These are phyloP conservation scores for Petrophora chlorosata DNA, from an alignment of 2,888 invertebrate species.

Conservation along the genomic window DNA sequence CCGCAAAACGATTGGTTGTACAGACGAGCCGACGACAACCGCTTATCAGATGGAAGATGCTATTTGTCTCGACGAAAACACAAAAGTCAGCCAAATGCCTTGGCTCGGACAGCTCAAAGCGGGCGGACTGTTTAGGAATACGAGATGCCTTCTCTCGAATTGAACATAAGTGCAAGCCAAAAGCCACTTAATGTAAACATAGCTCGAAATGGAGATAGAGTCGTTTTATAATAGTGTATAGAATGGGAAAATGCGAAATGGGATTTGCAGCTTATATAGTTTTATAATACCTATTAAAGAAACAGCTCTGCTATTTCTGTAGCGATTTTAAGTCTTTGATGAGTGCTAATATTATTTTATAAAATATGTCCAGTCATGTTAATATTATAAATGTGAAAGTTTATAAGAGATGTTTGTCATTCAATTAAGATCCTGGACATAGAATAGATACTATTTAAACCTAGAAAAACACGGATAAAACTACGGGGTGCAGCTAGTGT, in stretches of 20 bases:
- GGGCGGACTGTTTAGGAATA: slow-evolving; percentile 57
- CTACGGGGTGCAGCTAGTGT: no score
- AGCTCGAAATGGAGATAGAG: slow-evolving; percentile 40
- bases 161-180: slow-evolving; percentile 53
- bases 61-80: slow-evolving; percentile 72
- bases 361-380: not conserved
- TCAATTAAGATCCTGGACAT: no score
- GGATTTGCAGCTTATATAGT: slow-evolving; percentile 21
- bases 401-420: no score
- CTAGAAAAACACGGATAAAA: no score
- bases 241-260: slow-evolving; percentile 35
- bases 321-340: no score
- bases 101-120: slow-evolving; percentile 59
- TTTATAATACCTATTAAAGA: slow-evolving; percentile 6
- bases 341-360: no score
- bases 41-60: slow-evolving; percentile 77
- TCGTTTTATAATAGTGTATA: slow-evolving; percentile 35
- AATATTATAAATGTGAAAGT: no score
- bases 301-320: not conserved
- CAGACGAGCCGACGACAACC: slow-evolving; percentile 74
- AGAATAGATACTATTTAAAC: no score
- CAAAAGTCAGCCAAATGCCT: slow-evolving; percentile 69
- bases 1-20: slow-evolving; percentile 70
- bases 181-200: slow-evolving; percentile 47
- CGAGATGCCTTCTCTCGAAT: slow-evolving; percentile 48